Conservation (phyloP, 2,797 vertebrate species). For the Chaunax sp. region DNA sequence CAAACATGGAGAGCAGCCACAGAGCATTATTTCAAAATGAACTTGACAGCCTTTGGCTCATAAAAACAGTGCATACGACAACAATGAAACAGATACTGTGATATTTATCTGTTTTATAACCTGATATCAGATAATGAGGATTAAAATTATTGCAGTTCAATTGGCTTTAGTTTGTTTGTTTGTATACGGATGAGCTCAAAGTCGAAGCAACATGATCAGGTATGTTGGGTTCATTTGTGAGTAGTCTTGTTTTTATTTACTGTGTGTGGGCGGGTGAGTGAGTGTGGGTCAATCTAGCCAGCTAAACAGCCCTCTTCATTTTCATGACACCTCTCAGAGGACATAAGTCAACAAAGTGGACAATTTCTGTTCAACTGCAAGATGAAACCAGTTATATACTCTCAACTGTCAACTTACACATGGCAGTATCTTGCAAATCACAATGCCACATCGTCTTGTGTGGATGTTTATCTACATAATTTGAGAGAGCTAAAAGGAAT, state of each 20-base stretch:
- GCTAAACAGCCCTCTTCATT: neutral
- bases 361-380: neutral
- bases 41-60: neutral
- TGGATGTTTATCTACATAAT: constrained; percentile 14
- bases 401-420: neutral
- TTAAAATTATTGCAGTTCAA: neutral
- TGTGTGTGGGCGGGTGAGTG: neutral
- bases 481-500: constrained; percentile 35
- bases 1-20: neutral
- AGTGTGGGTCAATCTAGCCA: neutral
- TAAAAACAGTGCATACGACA: neutral
- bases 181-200: constrained; percentile 18
- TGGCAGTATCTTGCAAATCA: constrained; percentile 14
- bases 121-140: neutral
- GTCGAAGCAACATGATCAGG: constrained; percentile 1
- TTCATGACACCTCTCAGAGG: constrained; percentile 16
- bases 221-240: neutral
- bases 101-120: neutral
- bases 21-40: constrained; percentile 10
- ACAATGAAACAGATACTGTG: neutral
- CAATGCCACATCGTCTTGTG: constrained; percentile 10
- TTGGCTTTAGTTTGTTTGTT: constrained; percentile 36
- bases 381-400: neutral
- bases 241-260: constrained; percentile 10
- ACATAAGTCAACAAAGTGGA: constrained; percentile 2